Evolutionary conservation across 2,113 vertebrate genomes (phyloP).

Genomic region (Thamnophis sirtalis): DNA sequence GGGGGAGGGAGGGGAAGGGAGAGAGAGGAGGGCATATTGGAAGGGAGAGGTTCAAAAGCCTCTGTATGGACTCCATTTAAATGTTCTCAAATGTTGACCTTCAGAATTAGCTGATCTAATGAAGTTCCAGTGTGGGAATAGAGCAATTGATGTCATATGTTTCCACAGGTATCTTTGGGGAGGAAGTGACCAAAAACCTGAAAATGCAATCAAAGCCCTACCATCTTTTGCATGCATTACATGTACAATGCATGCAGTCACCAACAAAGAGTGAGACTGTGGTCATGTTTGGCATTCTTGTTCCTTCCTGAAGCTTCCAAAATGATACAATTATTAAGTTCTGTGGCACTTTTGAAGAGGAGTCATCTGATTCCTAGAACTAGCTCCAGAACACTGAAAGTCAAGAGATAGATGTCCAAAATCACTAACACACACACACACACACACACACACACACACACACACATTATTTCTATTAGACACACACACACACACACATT

Average conservation of each 20-base stretch:
- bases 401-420: neutral
- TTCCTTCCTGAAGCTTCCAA: neutral
- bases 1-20: too few species aligned
- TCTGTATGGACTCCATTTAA: conserved; percentile 12
- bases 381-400: neutral
- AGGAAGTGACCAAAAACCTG: neutral
- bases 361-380: neutral
- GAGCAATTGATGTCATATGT: neutral
- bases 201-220: neutral
- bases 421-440: neutral
- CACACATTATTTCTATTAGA: neutral
- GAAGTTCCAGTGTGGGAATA: neutral
- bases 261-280: neutral
- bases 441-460: neutral
- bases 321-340: neutral
- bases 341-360: neutral
- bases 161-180: neutral
- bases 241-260: neutral
- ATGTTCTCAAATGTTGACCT: neutral
- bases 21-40: neutral
- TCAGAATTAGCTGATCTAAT: neutral
- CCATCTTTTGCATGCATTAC: neutral
- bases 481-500: neutral
- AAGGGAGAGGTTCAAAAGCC: neutral
- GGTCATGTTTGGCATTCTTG: neutral